Conservation (phyloP, 2,888 invertebrate species). For the Cheilosia variabilis region DNA sequence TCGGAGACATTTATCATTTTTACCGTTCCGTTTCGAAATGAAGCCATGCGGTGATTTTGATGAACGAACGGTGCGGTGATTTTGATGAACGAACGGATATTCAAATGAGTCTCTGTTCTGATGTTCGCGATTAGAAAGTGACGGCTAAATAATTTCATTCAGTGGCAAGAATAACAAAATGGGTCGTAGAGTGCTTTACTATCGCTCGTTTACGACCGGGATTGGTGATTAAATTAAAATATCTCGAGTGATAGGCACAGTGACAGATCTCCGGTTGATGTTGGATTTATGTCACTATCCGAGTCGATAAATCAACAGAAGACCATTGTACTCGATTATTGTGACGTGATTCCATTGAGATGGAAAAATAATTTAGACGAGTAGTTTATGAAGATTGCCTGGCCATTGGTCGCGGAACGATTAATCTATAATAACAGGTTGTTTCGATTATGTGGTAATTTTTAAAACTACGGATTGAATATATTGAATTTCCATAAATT, state of each 20-base stretch:
- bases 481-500: too few relatives aligned
- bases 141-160: slow-evolving; percentile 14
- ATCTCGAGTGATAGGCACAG: slow-evolving; percentile 14
- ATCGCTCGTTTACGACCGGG: not conserved
- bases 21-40: slow-evolving; percentile 17
- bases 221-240: slow-evolving; percentile 11
- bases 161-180: slow-evolving; percentile 11
- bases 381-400: not conserved
- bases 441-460: too few relatives aligned
- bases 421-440: slow-evolving; percentile 11
- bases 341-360: not conserved
- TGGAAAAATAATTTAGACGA: not conserved
- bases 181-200: slow-evolving; percentile 30
- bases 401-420: slow-evolving; percentile 5
- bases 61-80: slow-evolving; percentile 4
- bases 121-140: slow-evolving; percentile 26
- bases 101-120: slow-evolving; percentile 27
- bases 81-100: slow-evolving; percentile 30
- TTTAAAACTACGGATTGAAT: too few relatives aligned
- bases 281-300: slow-evolving; percentile 36
- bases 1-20: slow-evolving; percentile 38
- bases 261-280: slow-evolving; percentile 4
- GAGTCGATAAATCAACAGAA: slow-evolving; percentile 31
- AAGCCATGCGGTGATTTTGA: slow-evolving; percentile 14
- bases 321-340: slow-evolving; percentile 32